Base-by-base conservation (phyloP, 2,113 vertebrate species). In the Engraulis encrasicolus region DNA sequence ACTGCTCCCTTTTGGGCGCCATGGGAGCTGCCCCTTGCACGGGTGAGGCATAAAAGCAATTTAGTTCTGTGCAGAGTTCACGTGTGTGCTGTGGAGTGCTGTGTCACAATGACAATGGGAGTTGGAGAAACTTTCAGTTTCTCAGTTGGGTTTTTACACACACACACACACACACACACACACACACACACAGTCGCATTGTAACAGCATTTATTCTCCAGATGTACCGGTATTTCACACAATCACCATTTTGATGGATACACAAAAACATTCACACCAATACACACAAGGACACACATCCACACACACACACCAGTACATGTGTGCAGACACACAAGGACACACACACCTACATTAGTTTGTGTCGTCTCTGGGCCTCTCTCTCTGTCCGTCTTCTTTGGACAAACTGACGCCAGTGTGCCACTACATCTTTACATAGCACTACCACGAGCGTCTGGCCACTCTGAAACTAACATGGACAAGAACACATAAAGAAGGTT, bases 231-330 rank as follows among this genome's bases (percentile, higher is more conserved):
- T 66, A 23, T n/a, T n/a, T n/a, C 45, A 0, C n/a, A 48, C 0
- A 27, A 78, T 40, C 3, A 81, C 92, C 91, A 91, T 50, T 11
- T 31, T 52, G 6, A 9, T 15, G 20, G 27, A 34, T 7, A 81
- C 79, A 38, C 54, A 20, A 18, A 34, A 15, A 20, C 18, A 58
- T 20, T n/a, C 20, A 58, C 52, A 58, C 54, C 20, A 19, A 58
- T 52, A 34, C 31, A 52, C 49, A 36, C 34, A 81, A 17, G 6
- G 2, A 23, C 50, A 34, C 18, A 81, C 79, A 38, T 38, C n/a
- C 19, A 34, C n/a, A 20, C 18, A 58, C 18, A 58, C 20, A 58
- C 52, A 58, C 54, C 20, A 19, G 23, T 20, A 23, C 54, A 58
- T n/a, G n/a, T n/a, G 19, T n/a, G 6, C 58, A 23, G 1, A 66